Evolutionary conservation across 1,140 invertebrate species (phyloP).

Genomic region (Anastrepha ludens): DNA sequence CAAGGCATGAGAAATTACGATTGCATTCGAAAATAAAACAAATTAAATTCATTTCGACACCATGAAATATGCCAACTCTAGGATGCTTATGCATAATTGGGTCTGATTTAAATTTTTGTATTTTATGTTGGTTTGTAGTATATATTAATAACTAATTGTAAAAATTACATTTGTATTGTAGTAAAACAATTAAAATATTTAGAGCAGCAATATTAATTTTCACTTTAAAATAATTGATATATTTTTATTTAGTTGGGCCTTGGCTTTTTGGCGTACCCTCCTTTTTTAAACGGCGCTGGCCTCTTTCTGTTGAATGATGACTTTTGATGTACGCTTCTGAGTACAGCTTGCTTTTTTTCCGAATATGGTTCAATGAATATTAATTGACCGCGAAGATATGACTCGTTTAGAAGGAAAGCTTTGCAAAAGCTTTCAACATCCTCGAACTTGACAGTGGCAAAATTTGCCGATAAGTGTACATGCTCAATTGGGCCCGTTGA

Average conservation of each 20-base stretch:
- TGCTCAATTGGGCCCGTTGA: conserved; percentile 61
- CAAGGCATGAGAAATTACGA: too few relatives aligned
- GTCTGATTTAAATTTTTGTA: too few relatives aligned
- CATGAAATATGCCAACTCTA: too few relatives aligned
- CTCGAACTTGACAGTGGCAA: conserved; percentile 62
- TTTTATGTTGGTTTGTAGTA: not conserved
- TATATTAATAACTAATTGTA: not conserved
- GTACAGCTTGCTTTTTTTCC: conserved; percentile 56
- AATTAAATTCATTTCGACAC: too few relatives aligned
- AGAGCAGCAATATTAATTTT: not conserved
- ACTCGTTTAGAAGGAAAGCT: conserved; percentile 65
- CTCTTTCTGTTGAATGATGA: conserved; percentile 16
- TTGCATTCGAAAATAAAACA: too few relatives aligned
- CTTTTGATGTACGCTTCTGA: not conserved
- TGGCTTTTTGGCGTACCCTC: not conserved
- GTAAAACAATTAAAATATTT: not conserved
- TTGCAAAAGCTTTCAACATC: conserved; percentile 65
- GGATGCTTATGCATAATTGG: too few relatives aligned
- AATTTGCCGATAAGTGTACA: conserved; percentile 43
- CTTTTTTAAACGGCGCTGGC: not conserved
- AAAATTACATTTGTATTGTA: not conserved
- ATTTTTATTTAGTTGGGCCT: not conserved
- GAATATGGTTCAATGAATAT: conserved; percentile 68
- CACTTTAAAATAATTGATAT: not conserved
- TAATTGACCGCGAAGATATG: conserved; percentile 53